Base-by-base conservation (phyloP, 2,888 invertebrate species). In the Drosophila ezoana region DNA sequence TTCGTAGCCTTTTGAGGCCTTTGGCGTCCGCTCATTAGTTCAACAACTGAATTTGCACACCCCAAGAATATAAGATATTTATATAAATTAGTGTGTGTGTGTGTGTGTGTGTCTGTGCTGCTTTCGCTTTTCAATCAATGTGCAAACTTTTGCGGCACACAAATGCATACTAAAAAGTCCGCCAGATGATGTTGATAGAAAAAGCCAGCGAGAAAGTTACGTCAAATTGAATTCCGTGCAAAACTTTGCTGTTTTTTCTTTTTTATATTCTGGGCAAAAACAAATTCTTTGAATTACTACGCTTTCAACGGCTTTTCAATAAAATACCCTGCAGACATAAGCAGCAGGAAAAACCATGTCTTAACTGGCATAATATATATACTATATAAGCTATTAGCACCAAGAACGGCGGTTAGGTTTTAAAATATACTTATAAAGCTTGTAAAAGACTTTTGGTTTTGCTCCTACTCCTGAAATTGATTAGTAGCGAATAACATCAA, bases 131-230 rank as follows among this genome's bases (percentile, higher is more conserved):
- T 89, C 87, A 87, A 89, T 82, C 81, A 83, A 80, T 76, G 84
- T 61, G 60, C 72, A 72, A 89, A 89, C 65, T 84, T 82, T 78
- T 64, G 48, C 48, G 57, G 38, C 61, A 38, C 45, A 62, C 56
- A 58, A 68, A 68, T 64, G 87, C 86, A 81, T 82, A 80, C 81
- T 83, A 83, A 87, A 85, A 89, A 85, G 79, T 81, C 79, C 61
- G 16, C 53, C 80, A 72, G 43, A 54, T 41, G 68, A 64, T 67
- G 82, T 82, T 79, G 74, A 87, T 81, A 52, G 70, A 43, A 64
- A 66, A 66, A 59, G 41, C 56, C 66, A 60, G 74, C 52, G 51
- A 43, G 54, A 81, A 83, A 89, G 83, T 83, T 83, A 72, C 61
- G 72, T 59, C 80, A 83, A 83, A 83, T 83, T 89, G 82, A 83